Evolutionary conservation across 2,797 vertebrate genomes (phyloP).

Genomic region (Nyctalus aviator): DNA sequence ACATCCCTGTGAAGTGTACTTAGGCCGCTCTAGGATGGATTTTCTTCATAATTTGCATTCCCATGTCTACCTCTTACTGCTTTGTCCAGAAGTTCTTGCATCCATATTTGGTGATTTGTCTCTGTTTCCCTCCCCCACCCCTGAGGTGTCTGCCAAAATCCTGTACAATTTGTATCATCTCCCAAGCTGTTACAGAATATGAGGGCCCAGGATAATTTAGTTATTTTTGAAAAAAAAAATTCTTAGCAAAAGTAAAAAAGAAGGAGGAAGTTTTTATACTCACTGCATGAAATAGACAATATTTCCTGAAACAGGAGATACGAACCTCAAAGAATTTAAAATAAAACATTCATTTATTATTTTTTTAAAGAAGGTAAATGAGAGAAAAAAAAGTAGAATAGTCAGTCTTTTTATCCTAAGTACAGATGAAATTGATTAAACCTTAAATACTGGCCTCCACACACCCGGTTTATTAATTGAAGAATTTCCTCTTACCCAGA

Average conservation of each 20-base stretch:
- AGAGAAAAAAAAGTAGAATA: constrained; percentile 85
- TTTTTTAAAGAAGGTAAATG: constrained; percentile 84
- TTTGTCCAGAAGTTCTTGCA: constrained; percentile 62
- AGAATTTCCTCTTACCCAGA: constrained; percentile 95
- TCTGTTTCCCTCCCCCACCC: constrained; percentile 70
- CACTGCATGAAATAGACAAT: constrained; percentile 89
- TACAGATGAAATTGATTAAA: constrained; percentile 97
- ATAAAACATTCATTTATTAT: constrained; percentile 88
- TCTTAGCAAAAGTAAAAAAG: constrained; percentile 75
- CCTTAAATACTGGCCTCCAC: constrained; percentile 89
- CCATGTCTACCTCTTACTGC: neutral
- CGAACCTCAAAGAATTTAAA: constrained; percentile 90
- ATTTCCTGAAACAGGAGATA: constrained; percentile 92
- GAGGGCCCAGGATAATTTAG: constrained; percentile 82
- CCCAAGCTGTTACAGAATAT: constrained; percentile 78
- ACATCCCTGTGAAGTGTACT: neutral
- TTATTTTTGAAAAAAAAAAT: constrained; percentile 84
- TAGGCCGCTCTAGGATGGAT: neutral
- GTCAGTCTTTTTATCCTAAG: constrained; percentile 89
- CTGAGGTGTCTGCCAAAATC: constrained; percentile 81
- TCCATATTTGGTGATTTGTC: constrained; percentile 79
- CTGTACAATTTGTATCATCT: constrained; percentile 81
- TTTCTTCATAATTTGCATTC: constrained; percentile 73
- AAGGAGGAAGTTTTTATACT: constrained; percentile 79
- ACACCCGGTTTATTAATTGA: constrained; percentile 92